Percentiles rank a stretch among this genome's conserved stretches.
Evolutionary conservation across 37 sponge, comb jelly and placozoan species (phyloP).

Genomic region (Oopsacas minuta): DNA sequence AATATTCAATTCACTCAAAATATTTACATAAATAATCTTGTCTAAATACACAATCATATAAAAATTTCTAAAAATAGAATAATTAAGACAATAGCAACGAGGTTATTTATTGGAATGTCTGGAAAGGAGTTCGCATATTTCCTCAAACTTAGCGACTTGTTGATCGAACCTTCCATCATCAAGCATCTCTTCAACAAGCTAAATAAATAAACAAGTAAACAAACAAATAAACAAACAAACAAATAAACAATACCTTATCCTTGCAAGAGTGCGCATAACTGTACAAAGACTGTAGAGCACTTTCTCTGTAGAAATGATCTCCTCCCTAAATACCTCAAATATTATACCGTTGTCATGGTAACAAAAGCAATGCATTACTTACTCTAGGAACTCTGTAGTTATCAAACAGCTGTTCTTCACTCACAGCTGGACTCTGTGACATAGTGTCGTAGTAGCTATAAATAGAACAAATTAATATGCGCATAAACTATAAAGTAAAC

Average conservation of each 20-base stretch:
- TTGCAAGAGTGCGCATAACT: slow-evolving; percentile 10
- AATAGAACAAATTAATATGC: no score
- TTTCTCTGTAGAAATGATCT: slow-evolving; percentile 15
- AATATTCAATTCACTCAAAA: neutral
- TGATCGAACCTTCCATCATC: neutral
- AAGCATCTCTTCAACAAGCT: neutral
- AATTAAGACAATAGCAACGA: neutral
- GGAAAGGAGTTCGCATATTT: slow-evolving; percentile 2
- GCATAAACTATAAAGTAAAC: no score
- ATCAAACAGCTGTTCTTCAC: neutral
- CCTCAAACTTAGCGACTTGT: slow-evolving; percentile 12
- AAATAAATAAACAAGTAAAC: neutral
- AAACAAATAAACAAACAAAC: neutral
- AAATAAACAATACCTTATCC: neutral
- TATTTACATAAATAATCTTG: neutral
- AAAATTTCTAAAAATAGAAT: neutral
- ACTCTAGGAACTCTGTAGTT: neutral
- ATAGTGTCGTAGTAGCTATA: neutral
- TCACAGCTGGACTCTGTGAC: neutral
- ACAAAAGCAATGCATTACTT: neutral
- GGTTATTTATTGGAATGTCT: neutral
- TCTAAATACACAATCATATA: no score
- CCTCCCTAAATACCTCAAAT: neutral
- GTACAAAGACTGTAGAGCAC: neutral
- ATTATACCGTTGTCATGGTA: neutral